Evolutionary conservation across 2,888 invertebrate species (phyloP).

Genomic region (Tetranychus piercei): DNA sequence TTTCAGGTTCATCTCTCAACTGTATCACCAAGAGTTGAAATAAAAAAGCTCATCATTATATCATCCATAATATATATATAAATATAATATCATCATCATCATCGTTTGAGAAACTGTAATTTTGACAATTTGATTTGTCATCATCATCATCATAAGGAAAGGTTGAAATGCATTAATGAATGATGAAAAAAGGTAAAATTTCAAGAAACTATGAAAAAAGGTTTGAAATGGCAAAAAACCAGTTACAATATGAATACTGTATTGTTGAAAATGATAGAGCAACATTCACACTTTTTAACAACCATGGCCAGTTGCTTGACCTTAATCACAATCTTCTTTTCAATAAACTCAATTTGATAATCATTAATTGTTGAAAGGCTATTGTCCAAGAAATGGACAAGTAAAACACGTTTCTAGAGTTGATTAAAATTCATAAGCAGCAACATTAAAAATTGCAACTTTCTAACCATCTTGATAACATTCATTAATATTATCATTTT

Average conservation of each 20-base stretch:
- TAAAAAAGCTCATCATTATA: too few relatives aligned
- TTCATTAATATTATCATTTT: not conserved
- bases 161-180: not conserved
- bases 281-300: not conserved
- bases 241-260: too few relatives aligned
- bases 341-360: not conserved
- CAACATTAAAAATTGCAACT: not conserved
- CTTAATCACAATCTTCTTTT: not conserved
- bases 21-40: too few relatives aligned
- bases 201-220: too few relatives aligned
- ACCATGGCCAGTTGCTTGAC: not conserved
- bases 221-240: too few relatives aligned
- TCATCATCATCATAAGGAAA: not conserved
- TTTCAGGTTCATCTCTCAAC: too few relatives aligned
- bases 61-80: too few relatives aligned
- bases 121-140: constrained; percentile 1
- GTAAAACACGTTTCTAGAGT: not conserved
- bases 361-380: not conserved
- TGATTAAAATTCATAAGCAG: not conserved
- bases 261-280: too few relatives aligned
- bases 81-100: too few relatives aligned
- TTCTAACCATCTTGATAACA: not conserved
- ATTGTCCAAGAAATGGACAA: not conserved
- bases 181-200: not conserved
- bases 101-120: not conserved